Evolutionary conservation across 1,140 invertebrate species (phyloP).

Genomic region (Drosophila ercepeae): DNA sequence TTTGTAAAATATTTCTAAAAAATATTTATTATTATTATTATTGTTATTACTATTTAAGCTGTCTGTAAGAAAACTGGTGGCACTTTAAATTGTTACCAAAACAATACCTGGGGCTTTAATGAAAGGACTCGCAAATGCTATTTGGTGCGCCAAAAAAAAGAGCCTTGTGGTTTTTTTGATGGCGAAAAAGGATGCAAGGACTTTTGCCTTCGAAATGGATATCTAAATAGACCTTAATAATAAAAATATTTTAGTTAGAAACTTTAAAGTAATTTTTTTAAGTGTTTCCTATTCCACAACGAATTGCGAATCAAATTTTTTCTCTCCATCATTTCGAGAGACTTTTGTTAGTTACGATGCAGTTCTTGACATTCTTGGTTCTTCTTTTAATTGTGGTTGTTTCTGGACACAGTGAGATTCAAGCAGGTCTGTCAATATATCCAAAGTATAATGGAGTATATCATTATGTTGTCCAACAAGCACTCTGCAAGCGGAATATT

Average conservation of each 20-base stretch:
- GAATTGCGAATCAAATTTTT: background rate
- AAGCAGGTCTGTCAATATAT: background rate
- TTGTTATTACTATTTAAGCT: too few species aligned
- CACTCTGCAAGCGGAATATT: background rate
- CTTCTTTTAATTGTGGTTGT: background rate
- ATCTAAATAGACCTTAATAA: too few species aligned
- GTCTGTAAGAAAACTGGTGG: constrained; percentile 21
- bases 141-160: background rate
- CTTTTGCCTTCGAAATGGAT: constrained; percentile 17
- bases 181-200: constrained; percentile 21
- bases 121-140: constrained; percentile 14
- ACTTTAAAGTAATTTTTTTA: background rate
- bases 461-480: background rate
- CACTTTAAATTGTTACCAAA: constrained; percentile 5
- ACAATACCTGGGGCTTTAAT: constrained; percentile 33
- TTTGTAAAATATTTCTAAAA: background rate
- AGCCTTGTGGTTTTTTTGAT: constrained; percentile 47
- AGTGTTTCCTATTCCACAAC: background rate
- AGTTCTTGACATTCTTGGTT: background rate
- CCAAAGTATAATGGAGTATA: background rate
- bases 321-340: too few species aligned
- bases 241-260: too few species aligned
- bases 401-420: background rate
- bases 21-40: too few species aligned
- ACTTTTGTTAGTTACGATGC: background rate